phyloP scores from a whole-genome alignment of 2,113 vertebrate species.

The Sarotherodon lohbergeri region DNA sequence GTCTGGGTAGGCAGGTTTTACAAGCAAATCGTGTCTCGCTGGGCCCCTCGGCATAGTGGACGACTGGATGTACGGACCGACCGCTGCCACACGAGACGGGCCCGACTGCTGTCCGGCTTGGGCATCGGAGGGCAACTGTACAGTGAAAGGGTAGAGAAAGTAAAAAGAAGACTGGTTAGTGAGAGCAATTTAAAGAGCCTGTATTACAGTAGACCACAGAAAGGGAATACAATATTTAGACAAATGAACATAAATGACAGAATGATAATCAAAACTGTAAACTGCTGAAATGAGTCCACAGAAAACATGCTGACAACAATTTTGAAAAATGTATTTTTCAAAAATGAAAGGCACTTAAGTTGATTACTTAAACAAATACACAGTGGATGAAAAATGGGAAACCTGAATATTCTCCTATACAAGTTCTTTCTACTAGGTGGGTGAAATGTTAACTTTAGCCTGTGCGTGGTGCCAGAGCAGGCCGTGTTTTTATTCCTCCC shows the following conservation, averaged over 20 bases:
- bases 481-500: background rate
- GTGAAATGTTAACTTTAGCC: background rate
- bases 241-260: background rate
- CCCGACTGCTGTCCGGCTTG: slow-evolving; percentile 73
- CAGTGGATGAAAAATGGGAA: background rate
- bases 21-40: slow-evolving; percentile 82
- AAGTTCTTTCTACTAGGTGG: background rate
- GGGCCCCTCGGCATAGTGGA: slow-evolving; percentile 89
- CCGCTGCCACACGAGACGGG: slow-evolving; percentile 88
- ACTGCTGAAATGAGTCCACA: background rate
- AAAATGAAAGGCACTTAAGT: background rate
- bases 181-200: background rate
- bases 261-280: background rate
- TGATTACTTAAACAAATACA: background rate
- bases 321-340: background rate
- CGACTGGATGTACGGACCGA: slow-evolving; percentile 95
- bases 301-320: background rate
- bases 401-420: background rate
- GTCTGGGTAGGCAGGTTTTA: slow-evolving; percentile 86
- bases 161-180: background rate
- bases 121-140: slow-evolving; percentile 76
- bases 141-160: background rate
- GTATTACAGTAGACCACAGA: background rate
- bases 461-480: background rate
- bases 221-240: background rate